Percentiles rank a stretch among this genome's conserved stretches.
These are phyloP conservation scores for Mareca strepera DNA, from an alignment of 2,797 vertebrate genomes.

Conservation along the genomic window DNA sequence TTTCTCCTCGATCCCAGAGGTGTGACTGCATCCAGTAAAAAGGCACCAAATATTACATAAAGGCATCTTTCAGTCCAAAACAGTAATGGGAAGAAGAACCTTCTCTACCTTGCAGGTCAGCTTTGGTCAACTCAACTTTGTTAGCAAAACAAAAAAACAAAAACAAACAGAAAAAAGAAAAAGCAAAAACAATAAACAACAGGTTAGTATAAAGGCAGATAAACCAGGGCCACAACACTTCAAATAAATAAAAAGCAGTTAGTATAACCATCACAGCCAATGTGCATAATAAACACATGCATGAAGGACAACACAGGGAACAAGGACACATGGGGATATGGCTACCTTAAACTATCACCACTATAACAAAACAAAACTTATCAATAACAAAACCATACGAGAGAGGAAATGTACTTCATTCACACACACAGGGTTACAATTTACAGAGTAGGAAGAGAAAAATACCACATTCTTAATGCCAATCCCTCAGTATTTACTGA, in stretches of 20 bases:
- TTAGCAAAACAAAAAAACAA: conserved; percentile 86
- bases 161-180: conserved; percentile 78
- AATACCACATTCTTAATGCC: background rate
- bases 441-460: background rate
- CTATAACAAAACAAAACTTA: background rate
- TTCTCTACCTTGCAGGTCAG: conserved; percentile 98
- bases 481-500: background rate
- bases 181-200: conserved; percentile 82
- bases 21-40: conserved; percentile 74
- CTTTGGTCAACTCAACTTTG: conserved; percentile 99
- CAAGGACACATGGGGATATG: background rate
- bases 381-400: conserved; percentile 33
- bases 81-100: conserved; percentile 77
- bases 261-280: conserved; percentile 51
- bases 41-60: conserved; percentile 80
- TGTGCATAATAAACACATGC: conserved; percentile 17
- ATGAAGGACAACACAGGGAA: conserved; percentile 25
- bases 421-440: background rate
- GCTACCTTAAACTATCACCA: background rate
- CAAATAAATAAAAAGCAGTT: conserved; percentile 54
- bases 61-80: conserved; percentile 84
- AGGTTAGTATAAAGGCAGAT: conserved; percentile 86
- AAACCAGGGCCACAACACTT: conserved; percentile 58
- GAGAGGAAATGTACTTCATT: background rate
- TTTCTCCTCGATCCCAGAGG: conserved; percentile 57